These are phyloP conservation scores for Bellardia pandia DNA, from an alignment of 2,888 invertebrate species.

Conservation along the genomic window DNA sequence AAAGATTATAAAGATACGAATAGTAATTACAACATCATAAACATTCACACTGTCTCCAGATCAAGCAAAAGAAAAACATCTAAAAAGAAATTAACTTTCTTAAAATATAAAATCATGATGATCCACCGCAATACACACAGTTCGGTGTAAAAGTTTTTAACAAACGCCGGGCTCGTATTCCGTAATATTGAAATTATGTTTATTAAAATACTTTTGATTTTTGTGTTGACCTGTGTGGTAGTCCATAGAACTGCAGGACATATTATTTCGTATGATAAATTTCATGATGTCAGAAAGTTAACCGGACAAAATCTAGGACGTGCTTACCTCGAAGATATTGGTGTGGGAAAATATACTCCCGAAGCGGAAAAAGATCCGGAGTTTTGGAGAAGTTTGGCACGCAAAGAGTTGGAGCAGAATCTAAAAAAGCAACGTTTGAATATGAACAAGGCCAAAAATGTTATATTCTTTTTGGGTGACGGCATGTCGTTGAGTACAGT, in stretches of 20 bases:
- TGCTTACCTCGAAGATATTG: neutral
- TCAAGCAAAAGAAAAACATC: too few species aligned
- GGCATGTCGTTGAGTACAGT: conserved; percentile 90
- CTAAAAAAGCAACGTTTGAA: conserved; percentile 63
- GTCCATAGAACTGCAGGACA: neutral
- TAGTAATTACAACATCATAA: neutral
- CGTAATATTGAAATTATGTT: neutral
- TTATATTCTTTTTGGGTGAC: conserved; percentile 84
- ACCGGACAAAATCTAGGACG: neutral
- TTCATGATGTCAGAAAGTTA: neutral
- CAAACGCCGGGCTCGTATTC: neutral
- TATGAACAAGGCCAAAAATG: conserved; percentile 78
- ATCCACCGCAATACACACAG: neutral
- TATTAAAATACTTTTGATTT: neutral
- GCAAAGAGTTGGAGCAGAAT: conserved; percentile 73
- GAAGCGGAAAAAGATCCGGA: conserved; percentile 44
- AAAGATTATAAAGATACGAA: neutral
- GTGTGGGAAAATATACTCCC: conserved; percentile 5
- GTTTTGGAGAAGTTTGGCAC: conserved; percentile 76
- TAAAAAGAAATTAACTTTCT: neutral
- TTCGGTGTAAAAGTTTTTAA: neutral
- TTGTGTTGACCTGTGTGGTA: neutral
- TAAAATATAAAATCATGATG: neutral
- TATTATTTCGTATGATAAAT: neutral
- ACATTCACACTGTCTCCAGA: neutral